Conservation (phyloP, 2,797 vertebrate genomes). For the Fringilla coelebs region DNA sequence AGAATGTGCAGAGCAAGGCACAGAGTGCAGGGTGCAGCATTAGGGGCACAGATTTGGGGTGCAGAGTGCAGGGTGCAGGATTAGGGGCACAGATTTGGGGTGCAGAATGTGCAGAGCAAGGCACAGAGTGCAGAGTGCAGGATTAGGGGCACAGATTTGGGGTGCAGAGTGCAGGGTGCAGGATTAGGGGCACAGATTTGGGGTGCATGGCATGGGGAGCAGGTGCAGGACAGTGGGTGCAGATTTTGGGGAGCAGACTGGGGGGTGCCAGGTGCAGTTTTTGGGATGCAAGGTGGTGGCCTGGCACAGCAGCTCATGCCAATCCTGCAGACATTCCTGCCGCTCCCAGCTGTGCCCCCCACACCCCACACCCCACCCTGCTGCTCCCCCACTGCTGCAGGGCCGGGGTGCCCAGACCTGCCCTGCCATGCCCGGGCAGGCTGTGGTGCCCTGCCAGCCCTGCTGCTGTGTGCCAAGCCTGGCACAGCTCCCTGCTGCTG, state of each 20-base stretch:
- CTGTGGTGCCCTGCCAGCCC: background rate
- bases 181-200: background rate
- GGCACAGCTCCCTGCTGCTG: background rate
- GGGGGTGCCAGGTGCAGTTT: background rate
- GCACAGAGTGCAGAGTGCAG: too few relatives aligned
- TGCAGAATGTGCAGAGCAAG: too few relatives aligned
- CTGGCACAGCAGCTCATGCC: background rate
- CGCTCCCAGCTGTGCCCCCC: background rate
- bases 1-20: too few relatives aligned
- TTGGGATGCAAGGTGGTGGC: background rate
- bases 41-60: too few relatives aligned
- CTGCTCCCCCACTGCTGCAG: accelerated
- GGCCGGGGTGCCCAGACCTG: background rate
- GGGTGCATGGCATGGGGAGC: accelerated
- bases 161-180: too few relatives aligned
- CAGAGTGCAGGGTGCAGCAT: too few relatives aligned
- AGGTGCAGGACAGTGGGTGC: background rate
- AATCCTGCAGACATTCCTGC: background rate
- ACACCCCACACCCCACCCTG: background rate
- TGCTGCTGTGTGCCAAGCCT: background rate
- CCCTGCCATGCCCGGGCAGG: background rate
- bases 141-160: too few relatives aligned
- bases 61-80: too few relatives aligned
- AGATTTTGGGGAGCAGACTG: background rate
- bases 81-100: too few relatives aligned